A percentile compares a stretch with the other conserved stretches of the same genome.
phyloP scores from a whole-genome alignment of 2,797 vertebrate genomes.

The Acipenser oxyrinchus region DNA sequence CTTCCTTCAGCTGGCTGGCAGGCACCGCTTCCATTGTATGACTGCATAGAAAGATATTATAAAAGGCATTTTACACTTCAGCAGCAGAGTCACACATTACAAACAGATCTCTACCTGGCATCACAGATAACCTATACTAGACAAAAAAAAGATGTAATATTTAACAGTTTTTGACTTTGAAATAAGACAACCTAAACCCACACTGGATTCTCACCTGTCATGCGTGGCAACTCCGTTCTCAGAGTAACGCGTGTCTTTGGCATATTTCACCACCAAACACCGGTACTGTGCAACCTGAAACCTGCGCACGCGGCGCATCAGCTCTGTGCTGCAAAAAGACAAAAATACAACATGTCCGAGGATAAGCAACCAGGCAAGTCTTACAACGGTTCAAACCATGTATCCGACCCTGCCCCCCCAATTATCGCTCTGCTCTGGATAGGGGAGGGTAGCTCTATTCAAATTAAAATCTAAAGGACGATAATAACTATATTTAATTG shows the following conservation, averaged over 20 bases:
- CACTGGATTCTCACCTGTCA: conserved; percentile 61
- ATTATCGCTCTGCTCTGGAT: too few species aligned
- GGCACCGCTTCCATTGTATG: conserved; percentile 80
- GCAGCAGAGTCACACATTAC: not conserved
- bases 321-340: conserved; percentile 69
- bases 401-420: too few species aligned
- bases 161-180: too few species aligned
- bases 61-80: not conserved
- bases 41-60: conserved; percentile 40
- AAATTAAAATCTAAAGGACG: too few species aligned
- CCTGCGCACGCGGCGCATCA: conserved; percentile 83
- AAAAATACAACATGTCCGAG: not conserved
- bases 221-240: conserved; percentile 72
- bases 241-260: conserved; percentile 79
- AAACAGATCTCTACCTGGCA: too few species aligned
- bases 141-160: too few species aligned
- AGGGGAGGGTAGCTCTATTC: too few species aligned
- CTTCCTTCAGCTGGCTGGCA: conserved; percentile 63
- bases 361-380: too few species aligned
- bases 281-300: conserved; percentile 88
- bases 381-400: too few species aligned
- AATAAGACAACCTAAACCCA: too few species aligned
- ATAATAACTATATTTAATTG: too few species aligned
- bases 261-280: conserved; percentile 86
- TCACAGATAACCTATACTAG: too few species aligned